These are phyloP conservation scores for Heteractis magnifica DNA, from an alignment of 92 coral and sea anemone species.

Conservation along the genomic window DNA sequence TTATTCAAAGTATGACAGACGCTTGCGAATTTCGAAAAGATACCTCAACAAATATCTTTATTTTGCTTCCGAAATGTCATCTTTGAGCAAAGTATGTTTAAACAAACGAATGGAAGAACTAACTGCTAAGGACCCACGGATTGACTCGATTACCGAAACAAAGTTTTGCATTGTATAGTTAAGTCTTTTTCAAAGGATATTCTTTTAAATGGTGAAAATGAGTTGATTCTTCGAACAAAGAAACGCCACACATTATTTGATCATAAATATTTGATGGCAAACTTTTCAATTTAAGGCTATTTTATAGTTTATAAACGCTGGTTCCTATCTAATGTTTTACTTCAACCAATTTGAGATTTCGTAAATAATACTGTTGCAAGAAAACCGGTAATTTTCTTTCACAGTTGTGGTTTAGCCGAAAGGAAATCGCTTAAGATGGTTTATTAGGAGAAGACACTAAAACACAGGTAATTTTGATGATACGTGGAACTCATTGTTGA, in stretches of 20 bases:
- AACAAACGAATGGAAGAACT: too few species aligned
- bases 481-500: background rate
- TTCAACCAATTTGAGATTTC: slow-evolving; percentile 55
- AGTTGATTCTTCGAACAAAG: slow-evolving; percentile 19
- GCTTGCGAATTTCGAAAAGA: slow-evolving; percentile 15
- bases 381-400: slow-evolving; percentile 37
- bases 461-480: background rate
- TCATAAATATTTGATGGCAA: slow-evolving; percentile 78
- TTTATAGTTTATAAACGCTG: slow-evolving; percentile 50
- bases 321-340: slow-evolving; percentile 76
- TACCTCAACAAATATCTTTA: background rate
- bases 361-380: slow-evolving; percentile 50
- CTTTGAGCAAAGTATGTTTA: background rate
- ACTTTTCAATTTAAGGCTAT: slow-evolving; percentile 76
- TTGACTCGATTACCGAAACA: too few species aligned
- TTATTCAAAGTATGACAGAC: slow-evolving; percentile 22
- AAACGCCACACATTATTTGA: slow-evolving; percentile 16
- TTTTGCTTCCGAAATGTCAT: background rate
- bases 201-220: background rate
- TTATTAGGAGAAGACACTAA: background rate
- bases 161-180: too few species aligned
- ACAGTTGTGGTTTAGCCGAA: slow-evolving; percentile 24
- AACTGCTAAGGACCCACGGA: too few species aligned
- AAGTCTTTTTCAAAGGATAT: too few species aligned
- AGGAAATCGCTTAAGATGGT: slow-evolving; percentile 13